Evolutionary conservation across 2,113 vertebrate species (phyloP), one percentile per base, ranked within the genome.

Genomic region (Lucifuga dentata): DNA sequence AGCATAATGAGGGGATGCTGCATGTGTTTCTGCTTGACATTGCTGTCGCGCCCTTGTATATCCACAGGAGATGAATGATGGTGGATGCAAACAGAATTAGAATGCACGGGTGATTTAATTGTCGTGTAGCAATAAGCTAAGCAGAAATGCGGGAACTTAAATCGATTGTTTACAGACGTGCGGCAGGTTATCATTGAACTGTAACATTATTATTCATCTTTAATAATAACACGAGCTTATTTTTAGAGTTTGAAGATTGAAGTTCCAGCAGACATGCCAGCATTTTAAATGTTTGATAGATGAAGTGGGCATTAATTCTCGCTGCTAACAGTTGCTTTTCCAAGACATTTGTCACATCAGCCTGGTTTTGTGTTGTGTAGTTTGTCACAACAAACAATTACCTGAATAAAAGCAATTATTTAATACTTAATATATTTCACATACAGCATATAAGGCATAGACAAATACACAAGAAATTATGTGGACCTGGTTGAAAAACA

Each of bases 301-400:
- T n/a, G 19, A 35, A 43, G 33, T 45, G 11, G 3, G 8, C 11
- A 17, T 65, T 33, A 0, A 64, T 68, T 75, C 9, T 59, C 46
- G 12, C 48, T 51, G 56, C 3, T 49, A 41, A 43, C 50, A 5
- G 17, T 52, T 6, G 8, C 5, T 46, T 69, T 56, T 26, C 10
- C n/a, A 20, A 52, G 66, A 21, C 36, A 36, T 68, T 64, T 65
- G 1, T 69, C 50, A 49, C 36, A 53, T 50, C 46, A 43, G 55
- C 5, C 39, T 51, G 11, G 11, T 56, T 68, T 59, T 15, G n/a
- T n/a, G n/a, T n/a, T n/a, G n/a, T n/a, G n/a, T 69, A 46, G 43
- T 76, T 59, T 66, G 73, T 65, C 56, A 65, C 68, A 8, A 29
- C 5, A 73, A 73, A n/a, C 43, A 68, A 74, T 74, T 70, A 63